phyloP scores from a whole-genome alignment of 2,113 vertebrate genomes.

The Pseudorasbora parva region DNA sequence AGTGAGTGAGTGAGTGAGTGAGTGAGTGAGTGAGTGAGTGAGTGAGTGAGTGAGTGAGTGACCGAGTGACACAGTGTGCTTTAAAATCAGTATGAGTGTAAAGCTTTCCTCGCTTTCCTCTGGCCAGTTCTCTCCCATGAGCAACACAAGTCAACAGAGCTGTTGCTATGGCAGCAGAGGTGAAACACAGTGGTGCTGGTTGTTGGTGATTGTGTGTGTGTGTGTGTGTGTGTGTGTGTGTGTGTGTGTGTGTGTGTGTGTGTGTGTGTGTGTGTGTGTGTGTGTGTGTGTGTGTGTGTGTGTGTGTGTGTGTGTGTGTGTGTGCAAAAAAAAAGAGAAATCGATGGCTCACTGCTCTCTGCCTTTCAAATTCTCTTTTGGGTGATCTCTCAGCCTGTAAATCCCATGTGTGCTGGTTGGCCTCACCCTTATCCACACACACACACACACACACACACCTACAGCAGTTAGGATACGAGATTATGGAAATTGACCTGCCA shows the following conservation, averaged over 20 bases:
- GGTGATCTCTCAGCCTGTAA: constrained; percentile 32
- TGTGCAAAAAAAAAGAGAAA: not conserved
- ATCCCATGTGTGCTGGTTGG: constrained; percentile 17
- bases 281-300: constrained; percentile 6
- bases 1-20: not conserved
- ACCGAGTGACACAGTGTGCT: not conserved
- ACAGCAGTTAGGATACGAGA: not conserved
- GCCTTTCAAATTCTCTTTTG: constrained; percentile 41
- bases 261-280: not conserved
- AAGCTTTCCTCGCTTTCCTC: constrained; percentile 4
- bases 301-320: not conserved
- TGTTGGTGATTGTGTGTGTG: constrained; percentile 24
- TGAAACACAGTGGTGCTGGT: constrained; percentile 43
- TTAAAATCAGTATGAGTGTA: constrained; percentile 23
- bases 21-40: not conserved
- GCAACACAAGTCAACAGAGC: constrained; percentile 46
- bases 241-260: not conserved
- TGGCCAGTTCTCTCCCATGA: constrained; percentile 43
- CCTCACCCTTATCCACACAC: constrained; percentile 9
- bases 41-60: not conserved
- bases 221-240: not conserved
- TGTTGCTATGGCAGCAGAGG: constrained; percentile 55
- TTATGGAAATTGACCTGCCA: not conserved
- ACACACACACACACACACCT: not conserved
- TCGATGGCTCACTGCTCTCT: constrained; percentile 42